Conservation (phyloP, 2,797 vertebrate species). For the Enteromius thamalakanensis region DNA sequence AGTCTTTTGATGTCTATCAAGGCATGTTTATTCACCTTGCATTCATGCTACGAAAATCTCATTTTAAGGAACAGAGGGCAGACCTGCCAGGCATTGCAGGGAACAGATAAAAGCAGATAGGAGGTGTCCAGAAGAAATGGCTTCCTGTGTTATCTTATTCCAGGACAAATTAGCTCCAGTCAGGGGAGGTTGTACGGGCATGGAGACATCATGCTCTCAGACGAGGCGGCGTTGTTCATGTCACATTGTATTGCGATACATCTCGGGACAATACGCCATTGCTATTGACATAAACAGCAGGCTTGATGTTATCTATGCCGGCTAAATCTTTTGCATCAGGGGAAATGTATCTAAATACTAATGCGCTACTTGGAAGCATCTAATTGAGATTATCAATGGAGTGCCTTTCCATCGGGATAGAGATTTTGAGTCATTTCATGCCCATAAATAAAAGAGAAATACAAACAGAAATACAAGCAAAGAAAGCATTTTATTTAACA, state of each 20-base stretch:
- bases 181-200: constrained; percentile 12
- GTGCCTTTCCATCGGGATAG: not conserved
- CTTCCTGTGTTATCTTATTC: constrained; percentile 46
- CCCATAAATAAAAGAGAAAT: not conserved
- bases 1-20: constrained; percentile 61
- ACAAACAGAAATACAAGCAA: not conserved
- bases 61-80: constrained; percentile 55
- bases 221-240: not conserved
- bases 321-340: not conserved
- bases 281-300: constrained; percentile 22
- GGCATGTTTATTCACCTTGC: constrained; percentile 61
- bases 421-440: constrained; percentile 31
- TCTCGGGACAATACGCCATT: not conserved
- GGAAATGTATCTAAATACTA: constrained; percentile 24
- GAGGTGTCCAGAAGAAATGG: constrained; percentile 48
- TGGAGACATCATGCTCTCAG: constrained; percentile 33
- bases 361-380: constrained; percentile 11
- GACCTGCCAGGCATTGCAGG: constrained; percentile 33
- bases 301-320: not conserved
- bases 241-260: not conserved
- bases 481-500: not conserved
- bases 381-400: constrained; percentile 67
- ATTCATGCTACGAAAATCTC: constrained; percentile 55
- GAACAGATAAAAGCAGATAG: constrained; percentile 53
- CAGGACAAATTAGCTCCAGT: constrained; percentile 46